phyloP scores from a whole-genome alignment of 2,797 vertebrate species.

The Coranthus polyacanthus region DNA sequence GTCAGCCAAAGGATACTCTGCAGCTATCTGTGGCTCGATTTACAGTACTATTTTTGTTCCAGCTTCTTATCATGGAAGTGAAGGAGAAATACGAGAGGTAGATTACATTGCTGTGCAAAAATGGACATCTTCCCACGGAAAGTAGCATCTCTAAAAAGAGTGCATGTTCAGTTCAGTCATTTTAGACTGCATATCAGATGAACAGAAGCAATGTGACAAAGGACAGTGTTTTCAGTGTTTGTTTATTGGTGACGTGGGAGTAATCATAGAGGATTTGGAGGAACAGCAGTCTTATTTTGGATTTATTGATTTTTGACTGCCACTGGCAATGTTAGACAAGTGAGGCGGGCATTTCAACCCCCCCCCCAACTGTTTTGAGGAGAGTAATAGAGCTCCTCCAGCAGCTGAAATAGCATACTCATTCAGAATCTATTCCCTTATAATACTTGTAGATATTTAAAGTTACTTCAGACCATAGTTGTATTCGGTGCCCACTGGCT shows the following conservation, averaged over 20 bases:
- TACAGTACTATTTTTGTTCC: conserved; percentile 44
- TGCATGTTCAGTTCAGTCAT: conserved; percentile 41
- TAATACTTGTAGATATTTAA: conserved; percentile 63
- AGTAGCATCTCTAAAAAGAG: conserved; percentile 7
- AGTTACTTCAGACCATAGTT: conserved; percentile 59
- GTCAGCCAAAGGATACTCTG: conserved; percentile 49
- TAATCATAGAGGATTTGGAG: conserved; percentile 68
- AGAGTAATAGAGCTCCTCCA: conserved; percentile 49
- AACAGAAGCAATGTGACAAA: conserved; percentile 30
- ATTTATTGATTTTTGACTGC: conserved; percentile 68
- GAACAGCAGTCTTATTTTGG: conserved; percentile 72
- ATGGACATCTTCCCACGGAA: conserved; percentile 16
- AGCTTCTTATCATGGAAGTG: conserved; percentile 42
- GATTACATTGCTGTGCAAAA: conserved; percentile 54
- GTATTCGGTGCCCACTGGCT: conserved; percentile 61
- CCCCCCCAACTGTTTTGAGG: conserved; percentile 17
- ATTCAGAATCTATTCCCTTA: conserved; percentile 42
- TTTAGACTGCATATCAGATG: conserved; percentile 33
- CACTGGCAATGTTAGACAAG: conserved; percentile 60
- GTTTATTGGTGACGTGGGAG: conserved; percentile 61
- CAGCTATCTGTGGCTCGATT: conserved; percentile 39
- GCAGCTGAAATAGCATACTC: conserved; percentile 45
- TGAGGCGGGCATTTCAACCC: conserved; percentile 54
- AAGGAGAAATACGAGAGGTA: conserved; percentile 33
- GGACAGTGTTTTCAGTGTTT: conserved; percentile 58